Evolutionary conservation across 1,140 invertebrate species (phyloP), one percentile per base, ranked within the genome.

Genomic region (Drosophila neocordata): DNA sequence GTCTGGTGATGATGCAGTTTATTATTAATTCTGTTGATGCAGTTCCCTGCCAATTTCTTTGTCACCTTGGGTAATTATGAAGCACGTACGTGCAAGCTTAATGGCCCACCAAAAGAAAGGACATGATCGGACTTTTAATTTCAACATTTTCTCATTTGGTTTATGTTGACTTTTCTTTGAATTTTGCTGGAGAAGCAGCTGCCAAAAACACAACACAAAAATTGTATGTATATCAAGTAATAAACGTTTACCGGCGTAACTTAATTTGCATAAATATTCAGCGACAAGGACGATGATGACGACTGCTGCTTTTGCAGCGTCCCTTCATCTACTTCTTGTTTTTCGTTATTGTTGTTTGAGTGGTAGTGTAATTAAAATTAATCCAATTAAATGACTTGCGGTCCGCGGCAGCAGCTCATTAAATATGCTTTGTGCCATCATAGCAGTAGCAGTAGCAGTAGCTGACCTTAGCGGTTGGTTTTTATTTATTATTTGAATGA

Each of bases 321-420:
- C 7, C 41, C 41, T 18, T 20, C 41, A 20, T 48, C 15, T 48
- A 11, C 41, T 48, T 48, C 41, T 20, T 48, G 15, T 48, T 15
- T 20, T 48, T 48, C 13, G 9, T 48, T 48, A 48, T 48, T 48
- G 41, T 70, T 68, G 56, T 62, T 68, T 63, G 75, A 87, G 60
- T 81, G 74, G 63, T 35, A 48, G 77, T 65, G 65, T 85, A 81
- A 85, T 87, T 87, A 81, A 78, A 81, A 78, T 72, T 65, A 72
- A 87, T 78, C 82, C 81, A 85, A 81, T 85, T 85, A 81, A 78
- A 72, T 64, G 67, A 77, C 82, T 71, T 74, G 74, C 69, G 85
- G 73, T 67, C 67, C 52, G 41, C 38, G 68, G 57, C 37, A 61
- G 58, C 65, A 69, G 22, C 27, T 56, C 62, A 62, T 79, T 57